Conservation (phyloP, 2,113 vertebrate species). For the Neogale vison region DNA sequence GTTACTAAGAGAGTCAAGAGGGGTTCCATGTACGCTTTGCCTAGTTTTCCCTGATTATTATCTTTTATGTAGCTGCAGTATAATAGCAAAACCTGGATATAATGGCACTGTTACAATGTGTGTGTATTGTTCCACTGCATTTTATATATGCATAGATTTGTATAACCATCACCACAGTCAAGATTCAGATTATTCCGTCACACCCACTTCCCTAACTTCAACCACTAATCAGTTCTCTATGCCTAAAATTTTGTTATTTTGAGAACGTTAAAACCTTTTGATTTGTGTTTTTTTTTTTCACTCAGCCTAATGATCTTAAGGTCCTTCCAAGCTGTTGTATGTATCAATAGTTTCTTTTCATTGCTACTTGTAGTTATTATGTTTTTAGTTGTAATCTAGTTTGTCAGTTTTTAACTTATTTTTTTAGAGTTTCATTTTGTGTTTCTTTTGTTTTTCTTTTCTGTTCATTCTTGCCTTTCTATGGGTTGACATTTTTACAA, state of each 20-base stretch:
- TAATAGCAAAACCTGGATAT: background rate
- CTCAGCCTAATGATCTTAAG: background rate
- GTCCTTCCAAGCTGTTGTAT: background rate
- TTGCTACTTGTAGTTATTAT: background rate
- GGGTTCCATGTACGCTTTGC: background rate
- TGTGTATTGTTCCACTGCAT: background rate
- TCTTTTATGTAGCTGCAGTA: background rate
- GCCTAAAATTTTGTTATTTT: background rate
- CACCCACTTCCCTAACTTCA: background rate
- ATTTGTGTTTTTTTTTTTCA: background rate
- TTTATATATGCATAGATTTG: background rate
- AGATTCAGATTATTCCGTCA: background rate
- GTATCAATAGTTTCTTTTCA: background rate
- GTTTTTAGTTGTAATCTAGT: background rate
- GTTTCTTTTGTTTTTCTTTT: background rate
- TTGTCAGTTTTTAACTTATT: background rate
- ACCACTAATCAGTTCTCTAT: background rate
- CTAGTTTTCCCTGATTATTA: background rate
- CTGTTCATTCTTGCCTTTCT: background rate
- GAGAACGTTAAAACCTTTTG: background rate
- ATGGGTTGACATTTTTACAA: background rate
- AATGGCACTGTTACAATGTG: background rate
- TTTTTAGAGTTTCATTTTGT: background rate
- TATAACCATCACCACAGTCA: background rate
- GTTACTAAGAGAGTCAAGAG: background rate